phyloP scores from a whole-genome alignment of 2,888 invertebrate genomes.

The Gastracanthus pulcherrimus region DNA sequence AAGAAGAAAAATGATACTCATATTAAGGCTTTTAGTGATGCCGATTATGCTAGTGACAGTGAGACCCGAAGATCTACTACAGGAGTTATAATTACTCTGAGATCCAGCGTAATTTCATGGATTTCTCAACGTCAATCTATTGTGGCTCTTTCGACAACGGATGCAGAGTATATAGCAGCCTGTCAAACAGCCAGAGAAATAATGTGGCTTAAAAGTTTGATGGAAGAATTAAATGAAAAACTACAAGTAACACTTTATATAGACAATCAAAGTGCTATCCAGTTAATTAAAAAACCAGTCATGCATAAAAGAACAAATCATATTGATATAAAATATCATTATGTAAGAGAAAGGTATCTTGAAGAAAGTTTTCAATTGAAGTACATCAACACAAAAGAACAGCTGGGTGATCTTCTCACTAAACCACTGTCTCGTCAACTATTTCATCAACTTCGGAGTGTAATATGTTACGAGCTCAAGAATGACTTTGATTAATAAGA shows the following conservation, averaged over 20 bases:
- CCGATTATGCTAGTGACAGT: conserved; percentile 69
- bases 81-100: conserved; percentile 54
- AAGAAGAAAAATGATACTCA: background rate
- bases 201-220: conserved; percentile 59
- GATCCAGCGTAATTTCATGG: background rate
- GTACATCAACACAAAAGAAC: background rate
- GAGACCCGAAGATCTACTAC: conserved; percentile 40
- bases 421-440: too few relatives aligned
- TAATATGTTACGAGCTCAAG: too few relatives aligned
- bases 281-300: background rate
- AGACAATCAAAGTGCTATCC: conserved; percentile 14
- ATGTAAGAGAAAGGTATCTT: background rate
- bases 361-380: background rate
- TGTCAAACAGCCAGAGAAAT: background rate
- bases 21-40: conserved; percentile 63
- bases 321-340: background rate
- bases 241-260: background rate
- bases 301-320: conserved; percentile 1
- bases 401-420: background rate
- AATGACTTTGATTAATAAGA: too few relatives aligned
- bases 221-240: background rate
- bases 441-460: too few relatives aligned
- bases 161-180: conserved; percentile 16
- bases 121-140: background rate
- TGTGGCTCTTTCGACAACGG: conserved; percentile 2